Percentiles rank a stretch among this genome's conserved stretches.
Conservation (phyloP, 1,140 invertebrate genomes). For the Mylabris phalerata region DNA sequence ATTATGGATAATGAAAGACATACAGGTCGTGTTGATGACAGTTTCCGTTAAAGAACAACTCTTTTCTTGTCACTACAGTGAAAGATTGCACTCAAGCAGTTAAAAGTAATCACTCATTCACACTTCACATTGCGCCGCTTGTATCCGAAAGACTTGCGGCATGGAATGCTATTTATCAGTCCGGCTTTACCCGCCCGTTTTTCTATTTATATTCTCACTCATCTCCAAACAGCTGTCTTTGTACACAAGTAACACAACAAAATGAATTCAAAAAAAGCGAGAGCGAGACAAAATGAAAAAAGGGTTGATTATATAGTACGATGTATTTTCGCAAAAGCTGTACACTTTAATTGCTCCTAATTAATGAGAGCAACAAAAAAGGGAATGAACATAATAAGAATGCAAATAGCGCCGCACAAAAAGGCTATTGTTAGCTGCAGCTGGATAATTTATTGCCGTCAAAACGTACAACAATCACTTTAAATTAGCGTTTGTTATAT, state of each 20-base stretch:
- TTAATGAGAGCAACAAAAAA: constrained; percentile 17
- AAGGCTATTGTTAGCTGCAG: too few species aligned
- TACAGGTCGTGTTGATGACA: too few species aligned
- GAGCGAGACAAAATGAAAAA: constrained; percentile 13
- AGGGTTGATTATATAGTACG: constrained; percentile 9
- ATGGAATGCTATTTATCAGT: constrained; percentile 22
- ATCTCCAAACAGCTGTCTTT: constrained; percentile 15
- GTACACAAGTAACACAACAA: too few species aligned
- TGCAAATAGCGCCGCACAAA: too few species aligned
- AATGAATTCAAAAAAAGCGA: background rate
- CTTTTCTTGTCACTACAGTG: constrained; percentile 4
- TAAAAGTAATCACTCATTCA: constrained; percentile 23
- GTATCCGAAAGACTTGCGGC: constrained; percentile 19
- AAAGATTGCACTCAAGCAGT: constrained; percentile 13
- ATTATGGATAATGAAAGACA: too few species aligned
- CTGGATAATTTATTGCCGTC: too few species aligned
- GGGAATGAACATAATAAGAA: too few species aligned
- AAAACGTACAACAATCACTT: too few species aligned
- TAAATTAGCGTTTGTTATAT: too few species aligned
- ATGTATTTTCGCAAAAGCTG: constrained; percentile 19
- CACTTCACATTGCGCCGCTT: constrained; percentile 19
- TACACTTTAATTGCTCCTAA: constrained; percentile 19
- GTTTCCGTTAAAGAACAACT: background rate
- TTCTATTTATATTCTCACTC: constrained; percentile 20
- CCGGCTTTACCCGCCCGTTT: constrained; percentile 8